Evolutionary conservation across 2,113 vertebrate genomes (phyloP).

Genomic region (Dasyurus viverrinus): DNA sequence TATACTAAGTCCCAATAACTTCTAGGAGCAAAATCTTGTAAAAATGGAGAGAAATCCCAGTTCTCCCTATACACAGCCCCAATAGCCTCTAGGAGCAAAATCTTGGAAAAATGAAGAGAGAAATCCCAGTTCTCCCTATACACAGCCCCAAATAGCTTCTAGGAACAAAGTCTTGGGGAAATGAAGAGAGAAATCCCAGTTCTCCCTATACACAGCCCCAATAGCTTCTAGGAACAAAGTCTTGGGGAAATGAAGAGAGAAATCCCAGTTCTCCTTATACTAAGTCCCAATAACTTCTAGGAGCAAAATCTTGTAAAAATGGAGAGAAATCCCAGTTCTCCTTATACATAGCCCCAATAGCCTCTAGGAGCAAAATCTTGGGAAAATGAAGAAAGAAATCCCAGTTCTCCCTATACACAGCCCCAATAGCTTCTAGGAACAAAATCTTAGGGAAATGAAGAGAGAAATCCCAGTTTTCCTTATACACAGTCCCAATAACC

Average conservation of each 20-base stretch:
- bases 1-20: background rate
- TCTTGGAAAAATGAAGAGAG: background rate
- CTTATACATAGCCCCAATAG: no score
- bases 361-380: conserved; percentile 21
- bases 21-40: background rate
- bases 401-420: background rate
- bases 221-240: background rate
- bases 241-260: no score
- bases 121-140: no score
- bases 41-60: no score
- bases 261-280: no score
- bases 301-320: no score
- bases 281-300: background rate
- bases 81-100: background rate
- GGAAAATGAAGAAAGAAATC: background rate
- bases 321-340: no score
- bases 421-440: background rate
- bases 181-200: background rate
- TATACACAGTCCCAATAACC: background rate
- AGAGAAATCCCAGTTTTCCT: no score
- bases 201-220: background rate
- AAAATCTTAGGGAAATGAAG: no score
- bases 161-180: conserved; percentile 16
- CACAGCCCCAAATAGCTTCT: background rate
- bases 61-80: no score